Conservation (phyloP, 2,888 invertebrate genomes). For the Junonia oenone region DNA sequence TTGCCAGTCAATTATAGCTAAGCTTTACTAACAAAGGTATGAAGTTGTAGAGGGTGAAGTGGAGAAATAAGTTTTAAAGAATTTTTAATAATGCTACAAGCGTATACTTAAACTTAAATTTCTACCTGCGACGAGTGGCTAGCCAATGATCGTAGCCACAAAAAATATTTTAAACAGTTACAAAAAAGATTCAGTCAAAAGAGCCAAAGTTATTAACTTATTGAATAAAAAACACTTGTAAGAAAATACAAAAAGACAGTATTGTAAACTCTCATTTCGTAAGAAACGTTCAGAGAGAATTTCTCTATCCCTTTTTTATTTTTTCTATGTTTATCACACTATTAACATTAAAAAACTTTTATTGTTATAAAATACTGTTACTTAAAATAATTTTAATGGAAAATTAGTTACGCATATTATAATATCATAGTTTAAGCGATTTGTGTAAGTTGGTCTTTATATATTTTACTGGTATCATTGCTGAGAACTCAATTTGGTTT, state of each 20-base stretch:
- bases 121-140: conserved; percentile 19
- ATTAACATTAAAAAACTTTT: too few species aligned
- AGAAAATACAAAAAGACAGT: not conserved
- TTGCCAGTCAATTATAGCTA: too few species aligned
- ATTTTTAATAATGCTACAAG: not conserved
- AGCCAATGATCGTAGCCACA: not conserved
- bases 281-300: not conserved
- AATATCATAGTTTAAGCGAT: not conserved
- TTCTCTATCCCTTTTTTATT: conserved; percentile 8
- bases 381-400: not conserved
- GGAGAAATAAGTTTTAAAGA: not conserved
- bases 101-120: not conserved
- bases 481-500: conserved; percentile 41
- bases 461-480: not conserved
- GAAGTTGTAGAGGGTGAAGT: not conserved
- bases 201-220: conserved; percentile 3
- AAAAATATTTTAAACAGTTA: conserved; percentile 4
- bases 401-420: too few species aligned
- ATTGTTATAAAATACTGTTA: too few species aligned
- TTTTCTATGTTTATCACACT: too few species aligned
- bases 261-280: not conserved
- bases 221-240: not conserved
- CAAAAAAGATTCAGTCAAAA: conserved; percentile 11
- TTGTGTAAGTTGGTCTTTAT: not conserved
- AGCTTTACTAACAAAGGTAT: too few species aligned